A percentile compares a stretch with the other conserved stretches of the same genome.
These are phyloP conservation scores for Cercopithecus mona DNA, from an alignment of 2,113 vertebrate genomes.

Conservation along the genomic window DNA sequence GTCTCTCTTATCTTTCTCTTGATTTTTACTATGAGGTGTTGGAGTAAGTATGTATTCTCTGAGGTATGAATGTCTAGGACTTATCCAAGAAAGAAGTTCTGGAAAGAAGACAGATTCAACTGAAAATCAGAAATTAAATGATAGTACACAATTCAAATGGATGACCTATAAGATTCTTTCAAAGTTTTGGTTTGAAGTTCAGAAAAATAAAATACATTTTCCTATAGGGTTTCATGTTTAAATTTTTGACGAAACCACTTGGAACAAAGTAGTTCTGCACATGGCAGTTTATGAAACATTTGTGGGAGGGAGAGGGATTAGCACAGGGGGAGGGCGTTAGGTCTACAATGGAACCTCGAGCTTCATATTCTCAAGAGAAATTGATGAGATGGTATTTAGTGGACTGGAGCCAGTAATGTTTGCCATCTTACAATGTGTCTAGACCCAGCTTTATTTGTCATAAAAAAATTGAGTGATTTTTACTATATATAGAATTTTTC, in stretches of 20 bases:
- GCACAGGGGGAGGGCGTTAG: fast-evolving
- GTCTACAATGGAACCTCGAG: background rate
- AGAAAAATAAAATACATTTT: background rate
- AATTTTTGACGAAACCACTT: background rate
- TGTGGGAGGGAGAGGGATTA: background rate
- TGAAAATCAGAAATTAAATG: background rate
- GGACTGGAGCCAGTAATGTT: background rate
- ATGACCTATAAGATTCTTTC: background rate
- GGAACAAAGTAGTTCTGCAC: background rate
- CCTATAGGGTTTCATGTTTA: background rate
- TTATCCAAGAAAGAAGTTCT: background rate
- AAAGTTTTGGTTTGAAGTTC: background rate
- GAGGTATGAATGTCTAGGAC: background rate
- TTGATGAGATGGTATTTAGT: background rate
- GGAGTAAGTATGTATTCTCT: background rate
- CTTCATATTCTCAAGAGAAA: background rate
- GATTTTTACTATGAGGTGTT: background rate
- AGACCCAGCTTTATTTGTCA: background rate
- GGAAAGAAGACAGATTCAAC: background rate
- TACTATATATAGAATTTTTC: background rate
- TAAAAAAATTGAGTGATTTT: background rate
- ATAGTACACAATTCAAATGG: background rate
- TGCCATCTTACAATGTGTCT: background rate
- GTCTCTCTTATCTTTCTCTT: background rate
- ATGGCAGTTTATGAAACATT: background rate